phyloP scores from a whole-genome alignment of 2,888 invertebrate genomes.

The Colostygia pectinataria region DNA sequence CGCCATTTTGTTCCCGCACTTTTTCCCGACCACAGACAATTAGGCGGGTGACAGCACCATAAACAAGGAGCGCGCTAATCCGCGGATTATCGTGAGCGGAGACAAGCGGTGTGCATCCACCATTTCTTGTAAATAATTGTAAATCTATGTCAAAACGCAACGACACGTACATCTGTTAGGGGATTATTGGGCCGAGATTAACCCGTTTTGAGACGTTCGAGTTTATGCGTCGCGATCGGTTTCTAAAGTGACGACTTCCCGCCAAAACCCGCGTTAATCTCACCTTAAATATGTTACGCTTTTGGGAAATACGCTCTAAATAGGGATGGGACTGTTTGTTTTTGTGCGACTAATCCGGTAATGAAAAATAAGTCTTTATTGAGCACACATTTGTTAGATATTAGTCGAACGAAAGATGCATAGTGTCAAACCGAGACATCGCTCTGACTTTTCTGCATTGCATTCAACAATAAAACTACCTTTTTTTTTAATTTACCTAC shows the following conservation, averaged over 20 bases:
- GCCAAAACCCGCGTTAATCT: conserved; percentile 71
- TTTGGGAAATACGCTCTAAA: conserved; percentile 63
- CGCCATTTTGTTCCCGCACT: conserved; percentile 71
- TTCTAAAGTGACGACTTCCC: conserved; percentile 68
- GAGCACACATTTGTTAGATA: conserved; percentile 19
- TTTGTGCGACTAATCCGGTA: conserved; percentile 52
- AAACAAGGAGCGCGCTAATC: conserved; percentile 74
- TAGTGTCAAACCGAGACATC: too few relatives aligned
- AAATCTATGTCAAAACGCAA: conserved; percentile 82
- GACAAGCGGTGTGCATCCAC: conserved; percentile 65
- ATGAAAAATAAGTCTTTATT: conserved; percentile 35
- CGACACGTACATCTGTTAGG: conserved; percentile 79
- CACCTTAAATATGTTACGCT: conserved; percentile 63
- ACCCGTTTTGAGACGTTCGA: conserved; percentile 68
- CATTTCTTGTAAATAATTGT: conserved; percentile 80
- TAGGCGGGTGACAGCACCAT: conserved; percentile 66
- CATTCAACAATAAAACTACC: too few relatives aligned
- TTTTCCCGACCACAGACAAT: conserved; percentile 73
- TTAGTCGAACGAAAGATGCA: conserved; percentile 14
- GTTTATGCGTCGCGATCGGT: conserved; percentile 66
- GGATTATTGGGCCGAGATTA: conserved; percentile 72
- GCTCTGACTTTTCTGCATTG: too few relatives aligned
- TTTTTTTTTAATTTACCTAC: too few relatives aligned
- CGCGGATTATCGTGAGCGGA: conserved; percentile 70
- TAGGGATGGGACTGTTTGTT: conserved; percentile 56